These are phyloP conservation scores for Grus americana DNA, from an alignment of 2,113 vertebrate species.

Conservation along the genomic window DNA sequence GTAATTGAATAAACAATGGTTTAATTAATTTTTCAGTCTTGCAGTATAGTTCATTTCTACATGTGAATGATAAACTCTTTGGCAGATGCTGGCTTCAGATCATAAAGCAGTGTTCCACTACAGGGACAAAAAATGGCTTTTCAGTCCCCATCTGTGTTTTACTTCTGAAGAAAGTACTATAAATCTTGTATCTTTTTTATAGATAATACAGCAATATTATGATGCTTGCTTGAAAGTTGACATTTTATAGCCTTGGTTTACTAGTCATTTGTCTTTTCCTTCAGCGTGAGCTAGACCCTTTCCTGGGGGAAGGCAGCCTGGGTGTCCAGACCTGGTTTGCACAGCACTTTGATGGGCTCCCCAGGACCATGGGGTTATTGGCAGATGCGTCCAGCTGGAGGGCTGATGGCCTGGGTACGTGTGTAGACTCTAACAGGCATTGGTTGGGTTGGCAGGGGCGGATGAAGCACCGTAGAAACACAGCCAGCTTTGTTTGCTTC, in stretches of 20 bases:
- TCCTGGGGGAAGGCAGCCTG: neutral
- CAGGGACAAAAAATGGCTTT: neutral
- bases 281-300: neutral
- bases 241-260: neutral
- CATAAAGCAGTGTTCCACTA: neutral
- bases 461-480: neutral
- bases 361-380: rapidly evolving
- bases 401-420: neutral
- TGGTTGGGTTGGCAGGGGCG: neutral
- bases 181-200: neutral
- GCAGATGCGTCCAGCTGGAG: rapidly evolving
- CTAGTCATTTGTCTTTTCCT: neutral
- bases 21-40: constrained; percentile 13
- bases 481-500: neutral
- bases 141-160: neutral
- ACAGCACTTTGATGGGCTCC: neutral
- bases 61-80: neutral
- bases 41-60: neutral
- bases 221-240: neutral
- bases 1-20: constrained; percentile 15
- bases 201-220: neutral
- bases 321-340: neutral
- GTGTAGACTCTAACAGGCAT: neutral
- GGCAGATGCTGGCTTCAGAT: neutral
- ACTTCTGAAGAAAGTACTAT: neutral